Base-by-base conservation (phyloP, 53 echinoderm and acorn worm species). In the Astropecten irregularis region DNA sequence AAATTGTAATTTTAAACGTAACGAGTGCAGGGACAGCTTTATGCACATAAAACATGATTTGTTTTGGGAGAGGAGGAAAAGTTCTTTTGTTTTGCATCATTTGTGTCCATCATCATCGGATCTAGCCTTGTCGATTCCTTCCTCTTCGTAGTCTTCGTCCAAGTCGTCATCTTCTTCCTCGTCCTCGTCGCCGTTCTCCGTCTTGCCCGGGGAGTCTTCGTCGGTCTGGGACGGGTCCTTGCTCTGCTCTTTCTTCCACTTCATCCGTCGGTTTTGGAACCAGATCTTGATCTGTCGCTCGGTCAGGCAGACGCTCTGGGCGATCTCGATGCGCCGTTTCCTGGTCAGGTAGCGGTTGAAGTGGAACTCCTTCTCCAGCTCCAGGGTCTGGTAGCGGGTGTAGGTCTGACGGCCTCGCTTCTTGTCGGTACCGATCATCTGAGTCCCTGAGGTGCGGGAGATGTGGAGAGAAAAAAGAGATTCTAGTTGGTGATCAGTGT, bases 211-310 rank as follows among this genome's bases (percentile, higher is more conserved):
- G 53, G 33, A 25, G 32, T 50, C 81, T 8, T 47, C 73, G 15
- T 57, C 73, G 20, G 62, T 38, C 66, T 32, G 20, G 34, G 71
- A 73, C 31, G 68, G 54, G 30, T 88, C 89, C 59, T 82, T 85
- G 46, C 69, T 69, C 34, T 89, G 82, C 72, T 96, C 97, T 53
- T 96, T 96, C 86, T 96, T 96, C 92, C 91, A 91, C 67, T 96
- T 96, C 97, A 96, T 96, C 39, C 97, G 73, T 27, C 97, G 70
- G 79, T 96, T 96, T 59, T 96, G 97, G 72, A 96, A 96, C 97
- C 97, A 96, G 65, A 96, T 96, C 79, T 96, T 96, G 72, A 96
- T 93, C 81, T 96, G 97, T 22, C 97, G 81, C 71, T 96, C 97
- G 22, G 91, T 86, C 14, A 96, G 90, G 60, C 97, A 93, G 28